phyloP scores from a whole-genome alignment of 2,888 invertebrate genomes.

The Morinoia aosen region DNA sequence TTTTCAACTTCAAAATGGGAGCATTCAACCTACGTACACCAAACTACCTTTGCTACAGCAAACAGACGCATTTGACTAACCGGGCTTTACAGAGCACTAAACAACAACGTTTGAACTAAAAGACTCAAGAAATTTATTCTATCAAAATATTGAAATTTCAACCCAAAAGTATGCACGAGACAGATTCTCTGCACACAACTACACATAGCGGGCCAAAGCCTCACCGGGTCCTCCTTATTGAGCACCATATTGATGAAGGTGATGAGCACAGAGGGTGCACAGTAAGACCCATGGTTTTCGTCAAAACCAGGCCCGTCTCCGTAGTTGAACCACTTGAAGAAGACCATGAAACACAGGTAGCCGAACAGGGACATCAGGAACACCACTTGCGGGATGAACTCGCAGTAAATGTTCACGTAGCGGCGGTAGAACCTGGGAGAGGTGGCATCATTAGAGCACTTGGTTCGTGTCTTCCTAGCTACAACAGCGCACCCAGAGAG shows the following conservation, averaged over 20 bases:
- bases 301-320: slow-evolving; percentile 70
- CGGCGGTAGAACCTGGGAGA: slow-evolving; percentile 69
- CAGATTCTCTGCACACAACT: too few species aligned
- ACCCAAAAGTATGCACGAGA: neutral
- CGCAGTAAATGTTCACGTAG: slow-evolving; percentile 77
- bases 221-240: slow-evolving; percentile 50
- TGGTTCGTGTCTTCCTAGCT: too few species aligned
- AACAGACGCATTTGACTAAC: neutral
- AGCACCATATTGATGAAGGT: slow-evolving; percentile 83
- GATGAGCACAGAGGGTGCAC: slow-evolving; percentile 77
- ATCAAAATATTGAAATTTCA: too few species aligned
- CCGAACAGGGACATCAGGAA: slow-evolving; percentile 90
- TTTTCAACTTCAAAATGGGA: neutral
- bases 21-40: neutral
- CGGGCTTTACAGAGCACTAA: neutral
- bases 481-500: neutral
- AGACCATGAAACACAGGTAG: slow-evolving; percentile 92
- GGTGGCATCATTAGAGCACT: slow-evolving; percentile 39
- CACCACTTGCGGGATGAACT: slow-evolving; percentile 92
- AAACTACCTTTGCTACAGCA: neutral
- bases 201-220: neutral
- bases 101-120: neutral
- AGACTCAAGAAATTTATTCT: neutral
- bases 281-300: slow-evolving; percentile 69
- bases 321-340: slow-evolving; percentile 89